These are phyloP conservation scores for Marmota monax DNA, from an alignment of 2,113 vertebrate species.

Conservation along the genomic window DNA sequence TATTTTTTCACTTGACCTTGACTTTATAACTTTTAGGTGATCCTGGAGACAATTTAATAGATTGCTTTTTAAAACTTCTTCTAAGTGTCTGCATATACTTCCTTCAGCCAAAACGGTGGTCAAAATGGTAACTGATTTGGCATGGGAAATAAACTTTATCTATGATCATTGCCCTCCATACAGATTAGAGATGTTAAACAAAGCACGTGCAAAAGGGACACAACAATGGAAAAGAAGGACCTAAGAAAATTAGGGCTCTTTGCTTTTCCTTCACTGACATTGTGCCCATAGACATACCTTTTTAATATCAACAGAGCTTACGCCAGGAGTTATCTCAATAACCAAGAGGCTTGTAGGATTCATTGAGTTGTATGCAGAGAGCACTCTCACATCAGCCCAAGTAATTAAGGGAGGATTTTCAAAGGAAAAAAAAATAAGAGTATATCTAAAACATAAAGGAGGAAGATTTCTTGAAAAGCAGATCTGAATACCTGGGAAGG, in stretches of 20 bases:
- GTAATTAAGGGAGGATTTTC: background rate
- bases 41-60: background rate
- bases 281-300: background rate
- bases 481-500: background rate
- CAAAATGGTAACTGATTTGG: background rate
- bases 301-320: background rate
- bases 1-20: background rate
- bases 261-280: background rate
- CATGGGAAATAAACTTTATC: background rate
- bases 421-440: too few species aligned
- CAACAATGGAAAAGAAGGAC: background rate
- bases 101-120: background rate
- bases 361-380: background rate
- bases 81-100: background rate
- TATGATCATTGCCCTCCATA: background rate
- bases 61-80: background rate
- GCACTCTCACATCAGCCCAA: background rate
- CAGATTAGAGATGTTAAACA: background rate
- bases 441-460: background rate
- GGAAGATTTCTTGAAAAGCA: background rate
- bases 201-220: background rate
- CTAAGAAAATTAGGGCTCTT: background rate
- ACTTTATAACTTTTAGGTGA: background rate
- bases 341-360: background rate
- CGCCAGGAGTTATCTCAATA: background rate